Conservation (phyloP, 2,113 vertebrate species). For the Chroicocephalus ridibundus region DNA sequence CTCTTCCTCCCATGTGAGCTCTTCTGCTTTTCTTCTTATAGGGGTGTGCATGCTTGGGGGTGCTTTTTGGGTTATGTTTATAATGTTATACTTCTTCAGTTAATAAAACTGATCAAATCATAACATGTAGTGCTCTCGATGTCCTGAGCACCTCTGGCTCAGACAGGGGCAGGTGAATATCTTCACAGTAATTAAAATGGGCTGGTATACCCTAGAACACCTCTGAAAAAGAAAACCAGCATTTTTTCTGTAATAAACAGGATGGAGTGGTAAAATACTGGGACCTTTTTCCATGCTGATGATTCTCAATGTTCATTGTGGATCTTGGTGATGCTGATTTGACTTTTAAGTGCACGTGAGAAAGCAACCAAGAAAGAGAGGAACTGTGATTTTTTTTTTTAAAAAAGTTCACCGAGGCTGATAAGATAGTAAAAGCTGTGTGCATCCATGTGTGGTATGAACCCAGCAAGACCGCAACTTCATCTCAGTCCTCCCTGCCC, state of each 20-base stretch:
- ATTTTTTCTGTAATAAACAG: not conserved
- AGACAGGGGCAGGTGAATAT: not conserved
- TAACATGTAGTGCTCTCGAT: not conserved
- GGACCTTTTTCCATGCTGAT: not conserved
- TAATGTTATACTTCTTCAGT: not conserved
- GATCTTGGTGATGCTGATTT: not conserved
- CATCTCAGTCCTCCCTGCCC: not conserved
- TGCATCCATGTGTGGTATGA: not conserved
- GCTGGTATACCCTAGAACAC: not conserved
- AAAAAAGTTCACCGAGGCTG: not conserved
- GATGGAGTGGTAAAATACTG: not conserved
- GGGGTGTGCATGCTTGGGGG: not conserved
- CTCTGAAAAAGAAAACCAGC: not conserved
- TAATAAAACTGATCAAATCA: not conserved
- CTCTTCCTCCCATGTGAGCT: not conserved
- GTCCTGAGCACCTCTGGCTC: not conserved
- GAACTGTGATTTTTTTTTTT: not conserved
- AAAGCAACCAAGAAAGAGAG: not conserved
- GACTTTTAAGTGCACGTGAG: not conserved
- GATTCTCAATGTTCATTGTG: not conserved
- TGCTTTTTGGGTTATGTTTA: not conserved
- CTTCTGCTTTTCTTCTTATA: not conserved
- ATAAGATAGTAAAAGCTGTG: not conserved
- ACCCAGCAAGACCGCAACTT: not conserved
- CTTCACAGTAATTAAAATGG: not conserved